Evolutionary conservation across 2,797 vertebrate genomes (phyloP).

Genomic region (Nyctalus aviator): DNA sequence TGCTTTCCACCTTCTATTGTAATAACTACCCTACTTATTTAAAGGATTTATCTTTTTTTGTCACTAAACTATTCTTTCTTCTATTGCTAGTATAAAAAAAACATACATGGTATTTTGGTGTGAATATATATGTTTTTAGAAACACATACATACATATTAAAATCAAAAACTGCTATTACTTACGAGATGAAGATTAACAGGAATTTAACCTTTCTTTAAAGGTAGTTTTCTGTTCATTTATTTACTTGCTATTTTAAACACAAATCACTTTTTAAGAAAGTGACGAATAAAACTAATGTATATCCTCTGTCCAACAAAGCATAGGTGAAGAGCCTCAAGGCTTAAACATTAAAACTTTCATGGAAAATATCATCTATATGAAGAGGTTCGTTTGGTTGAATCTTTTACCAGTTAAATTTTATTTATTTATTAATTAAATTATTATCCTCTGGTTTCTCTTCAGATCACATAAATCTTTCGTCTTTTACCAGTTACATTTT

Average conservation of each 20-base stretch:
- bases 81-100: neutral
- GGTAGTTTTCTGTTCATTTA: neutral
- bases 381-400: neutral
- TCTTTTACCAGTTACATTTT: neutral
- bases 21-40: conserved; percentile 56
- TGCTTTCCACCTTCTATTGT: neutral
- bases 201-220: conserved; percentile 13
- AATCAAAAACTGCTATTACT: neutral
- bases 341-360: neutral
- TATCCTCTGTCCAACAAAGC: neutral
- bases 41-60: conserved; percentile 48
- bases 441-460: too few species aligned
- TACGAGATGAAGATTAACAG: neutral
- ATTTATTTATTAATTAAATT: neutral
- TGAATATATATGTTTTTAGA: neutral
- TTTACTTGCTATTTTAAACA: conserved; percentile 28
- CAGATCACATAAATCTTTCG: too few species aligned
- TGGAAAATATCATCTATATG: neutral
- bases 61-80: conserved; percentile 44
- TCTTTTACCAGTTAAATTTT: neutral
- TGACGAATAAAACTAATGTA: neutral
- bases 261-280: conserved; percentile 25
- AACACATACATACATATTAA: neutral
- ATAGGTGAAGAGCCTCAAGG: neutral
- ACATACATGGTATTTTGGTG: neutral